Evolutionary conservation across 2,113 vertebrate genomes (phyloP), one percentile per base, ranked within the genome.

Genomic region (Symphodus melops): DNA sequence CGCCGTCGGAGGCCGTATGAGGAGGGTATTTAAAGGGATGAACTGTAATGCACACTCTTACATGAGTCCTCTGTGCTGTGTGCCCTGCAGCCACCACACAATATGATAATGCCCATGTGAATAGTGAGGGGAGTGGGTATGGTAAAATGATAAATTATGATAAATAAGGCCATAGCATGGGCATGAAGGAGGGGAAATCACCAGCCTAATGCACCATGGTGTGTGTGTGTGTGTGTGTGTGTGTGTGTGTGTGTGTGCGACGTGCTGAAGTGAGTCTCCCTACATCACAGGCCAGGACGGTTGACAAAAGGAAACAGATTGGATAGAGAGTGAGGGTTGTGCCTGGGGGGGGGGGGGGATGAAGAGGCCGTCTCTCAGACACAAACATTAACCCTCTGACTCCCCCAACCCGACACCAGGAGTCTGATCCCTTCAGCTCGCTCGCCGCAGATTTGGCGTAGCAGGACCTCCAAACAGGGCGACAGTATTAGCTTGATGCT

Each of bases 71-170:
- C 41, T 75, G 39, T 69, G 55, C 72, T 14, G 25, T 8, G 14
- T 33, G 17, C 39, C 86, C 82, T 66, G 72, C 75, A 59, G 85
- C 78, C 80, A 72, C 64, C 44, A 54, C 79, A 85, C 90, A 90
- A 87, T 86, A 85, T 85, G 88, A 87, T 90, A 87, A 84, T 89
- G 81, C 72, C 71, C 77, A 65, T 68, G 88, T 88, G 85, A 88
- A 91, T 76, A 36, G 86, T 5, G 3, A 70, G 66, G 76, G 85
- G 71, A 82, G 77, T 77, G 82, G 88, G 82, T 84, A 69, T 82
- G 85, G 75, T 86, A 83, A 87, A 90, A 90, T 85, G 85, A 92
- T 86, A 77, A 89, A 92, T 92, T 91, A 92, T 91, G 87, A 92
- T 91, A 92, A 92, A 89, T 88, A 83, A 74, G 79, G 89, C 88